Conservation (phyloP, 1,140 invertebrate genomes). For the Megalonaias nervosa region DNA sequence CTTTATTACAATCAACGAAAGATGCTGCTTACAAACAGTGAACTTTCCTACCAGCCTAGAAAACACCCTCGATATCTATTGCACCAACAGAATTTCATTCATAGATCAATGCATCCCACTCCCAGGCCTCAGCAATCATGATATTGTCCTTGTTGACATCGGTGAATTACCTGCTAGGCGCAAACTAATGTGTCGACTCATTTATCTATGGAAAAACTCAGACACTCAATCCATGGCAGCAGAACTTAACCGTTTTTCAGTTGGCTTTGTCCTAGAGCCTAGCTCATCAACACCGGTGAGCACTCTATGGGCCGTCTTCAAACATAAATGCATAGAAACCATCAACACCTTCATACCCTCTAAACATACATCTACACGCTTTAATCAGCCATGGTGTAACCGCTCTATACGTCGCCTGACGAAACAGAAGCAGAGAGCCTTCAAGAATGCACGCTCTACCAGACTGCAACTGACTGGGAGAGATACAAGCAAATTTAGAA, state of each 20-base stretch:
- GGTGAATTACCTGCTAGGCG: neutral
- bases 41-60: neutral
- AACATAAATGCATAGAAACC: neutral
- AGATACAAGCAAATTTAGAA: neutral
- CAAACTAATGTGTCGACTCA: neutral
- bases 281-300: neutral
- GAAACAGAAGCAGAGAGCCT: too few relatives aligned
- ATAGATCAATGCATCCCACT: conserved; percentile 3
- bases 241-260: neutral
- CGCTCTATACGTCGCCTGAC: too few relatives aligned
- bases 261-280: neutral
- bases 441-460: neutral
- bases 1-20: conserved; percentile 7
- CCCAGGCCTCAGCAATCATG: conserved; percentile 10
- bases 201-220: conserved; percentile 1
- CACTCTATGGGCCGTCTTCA: neutral
- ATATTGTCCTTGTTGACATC: neutral
- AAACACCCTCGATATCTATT: conserved; percentile 13
- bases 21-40: neutral
- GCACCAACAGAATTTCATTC: neutral
- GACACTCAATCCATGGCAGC: too few relatives aligned
- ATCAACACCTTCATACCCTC: neutral
- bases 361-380: neutral
- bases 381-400: neutral
- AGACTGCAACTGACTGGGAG: neutral